These are phyloP conservation scores for Buathra laborator DNA, from an alignment of 2,888 invertebrate genomes.

Conservation along the genomic window DNA sequence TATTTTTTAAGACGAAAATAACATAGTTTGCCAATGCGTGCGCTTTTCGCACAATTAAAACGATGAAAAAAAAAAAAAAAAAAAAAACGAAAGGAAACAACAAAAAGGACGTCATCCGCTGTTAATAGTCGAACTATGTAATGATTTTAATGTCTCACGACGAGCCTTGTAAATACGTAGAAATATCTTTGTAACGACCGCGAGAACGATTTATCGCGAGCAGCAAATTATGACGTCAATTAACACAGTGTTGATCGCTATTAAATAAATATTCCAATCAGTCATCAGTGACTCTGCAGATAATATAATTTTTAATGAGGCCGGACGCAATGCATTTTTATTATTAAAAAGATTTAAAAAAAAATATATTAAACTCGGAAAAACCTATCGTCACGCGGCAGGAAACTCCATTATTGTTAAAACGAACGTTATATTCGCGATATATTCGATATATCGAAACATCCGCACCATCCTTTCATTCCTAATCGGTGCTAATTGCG, in stretches of 20 bases:
- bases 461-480: constrained; percentile 72
- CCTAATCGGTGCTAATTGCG: constrained; percentile 81
- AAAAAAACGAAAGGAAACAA: not conserved
- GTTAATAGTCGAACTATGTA: constrained; percentile 29
- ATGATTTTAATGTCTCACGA: constrained; percentile 20
- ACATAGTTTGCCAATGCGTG: constrained; percentile 25
- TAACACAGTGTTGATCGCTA: constrained; percentile 49
- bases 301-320: constrained; percentile 21
- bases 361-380: constrained; percentile 5
- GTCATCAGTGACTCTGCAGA: constrained; percentile 22
- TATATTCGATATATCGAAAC: constrained; percentile 50
- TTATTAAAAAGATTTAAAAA: not conserved
- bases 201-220: constrained; percentile 19
- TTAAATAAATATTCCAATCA: not conserved
- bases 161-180: constrained; percentile 56
- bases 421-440: constrained; percentile 44
- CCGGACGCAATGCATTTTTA: constrained; percentile 33
- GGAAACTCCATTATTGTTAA: constrained; percentile 36
- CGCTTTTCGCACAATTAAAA: constrained; percentile 39
- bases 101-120: constrained; percentile 13
- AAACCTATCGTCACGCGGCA: constrained; percentile 32
- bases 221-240: constrained; percentile 38
- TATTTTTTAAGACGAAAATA: constrained; percentile 30
- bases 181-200: constrained; percentile 30
- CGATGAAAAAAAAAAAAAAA: not conserved